phyloP scores from a whole-genome alignment of 2,888 invertebrate genomes.

The Apamea anceps region DNA sequence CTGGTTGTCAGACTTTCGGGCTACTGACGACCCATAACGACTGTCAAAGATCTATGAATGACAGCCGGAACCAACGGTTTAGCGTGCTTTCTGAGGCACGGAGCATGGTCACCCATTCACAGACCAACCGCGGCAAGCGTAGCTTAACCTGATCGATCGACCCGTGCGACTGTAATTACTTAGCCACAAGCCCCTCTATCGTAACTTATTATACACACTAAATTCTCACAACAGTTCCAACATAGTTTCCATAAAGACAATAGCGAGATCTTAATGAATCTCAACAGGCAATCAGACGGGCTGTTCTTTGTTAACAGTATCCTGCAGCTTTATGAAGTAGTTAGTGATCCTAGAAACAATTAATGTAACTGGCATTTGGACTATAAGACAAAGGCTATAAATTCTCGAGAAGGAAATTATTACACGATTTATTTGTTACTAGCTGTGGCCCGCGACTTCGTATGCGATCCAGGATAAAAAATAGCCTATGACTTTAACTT shows the following conservation, averaged over 20 bases:
- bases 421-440: background rate
- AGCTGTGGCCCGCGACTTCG: background rate
- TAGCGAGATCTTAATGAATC: conserved; percentile 47
- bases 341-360: conserved; percentile 12
- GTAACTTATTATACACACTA: background rate
- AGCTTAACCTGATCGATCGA: too few species aligned
- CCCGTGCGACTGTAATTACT: too few species aligned
- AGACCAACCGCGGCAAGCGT: too few species aligned
- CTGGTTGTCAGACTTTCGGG: too few species aligned
- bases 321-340: conserved; percentile 19
- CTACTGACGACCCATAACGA: too few species aligned
- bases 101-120: too few species aligned
- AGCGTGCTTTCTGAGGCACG: too few species aligned
- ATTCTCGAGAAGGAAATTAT: background rate
- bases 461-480: background rate
- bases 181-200: too few species aligned
- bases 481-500: background rate
- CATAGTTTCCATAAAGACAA: conserved; percentile 36
- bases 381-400: conserved; percentile 14
- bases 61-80: too few species aligned
- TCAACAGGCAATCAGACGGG: conserved; percentile 40
- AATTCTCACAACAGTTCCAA: conserved; percentile 6
- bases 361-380: conserved; percentile 15
- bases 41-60: too few species aligned
- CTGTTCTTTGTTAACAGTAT: conserved; percentile 44